Percentiles rank a stretch among this genome's conserved stretches.
Conservation (phyloP, 1,140 invertebrate species). For the Hyphantria cunea region DNA sequence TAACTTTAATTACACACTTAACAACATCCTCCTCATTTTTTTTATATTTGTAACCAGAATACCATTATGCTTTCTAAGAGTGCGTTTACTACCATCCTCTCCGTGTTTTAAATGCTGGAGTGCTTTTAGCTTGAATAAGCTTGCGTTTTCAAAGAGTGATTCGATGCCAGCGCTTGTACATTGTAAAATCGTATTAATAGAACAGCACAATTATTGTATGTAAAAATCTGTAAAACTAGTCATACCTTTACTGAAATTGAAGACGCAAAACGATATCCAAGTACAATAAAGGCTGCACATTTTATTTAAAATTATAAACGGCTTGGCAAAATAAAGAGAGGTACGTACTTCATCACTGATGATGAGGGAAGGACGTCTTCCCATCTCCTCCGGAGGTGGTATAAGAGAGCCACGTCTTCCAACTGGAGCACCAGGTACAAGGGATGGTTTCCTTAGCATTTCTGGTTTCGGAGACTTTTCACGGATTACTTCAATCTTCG, state of each 20-base stretch:
- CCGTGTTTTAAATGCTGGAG: constrained; percentile 15
- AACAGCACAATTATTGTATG: constrained; percentile 52
- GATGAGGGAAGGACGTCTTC: constrained; percentile 92
- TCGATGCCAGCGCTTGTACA: constrained; percentile 26
- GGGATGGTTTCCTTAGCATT: constrained; percentile 86
- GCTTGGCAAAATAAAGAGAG: constrained; percentile 6
- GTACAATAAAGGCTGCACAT: constrained; percentile 33
- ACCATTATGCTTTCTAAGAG: constrained; percentile 13
- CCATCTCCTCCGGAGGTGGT: constrained; percentile 91
- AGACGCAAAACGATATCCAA: constrained; percentile 38
- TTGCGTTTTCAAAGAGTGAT: constrained; percentile 32
- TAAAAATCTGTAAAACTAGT: constrained; percentile 44
- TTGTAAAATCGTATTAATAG: constrained; percentile 20
- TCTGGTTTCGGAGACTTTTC: constrained; percentile 88
- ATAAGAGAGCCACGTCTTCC: constrained; percentile 91
- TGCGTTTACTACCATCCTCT: constrained; percentile 3
- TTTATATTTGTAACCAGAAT: constrained; percentile 15
- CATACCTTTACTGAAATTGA: constrained; percentile 59
- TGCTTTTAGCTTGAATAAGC: constrained; percentile 18
- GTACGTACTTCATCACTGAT: constrained; percentile 94
- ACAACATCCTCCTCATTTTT: not conserved
- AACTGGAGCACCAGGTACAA: constrained; percentile 86
- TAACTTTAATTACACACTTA: not conserved
- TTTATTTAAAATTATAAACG: constrained; percentile 11
- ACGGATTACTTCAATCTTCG: constrained; percentile 92